Conservation (phyloP, 2,888 invertebrate species). For the Auanema freiburgensis region DNA sequence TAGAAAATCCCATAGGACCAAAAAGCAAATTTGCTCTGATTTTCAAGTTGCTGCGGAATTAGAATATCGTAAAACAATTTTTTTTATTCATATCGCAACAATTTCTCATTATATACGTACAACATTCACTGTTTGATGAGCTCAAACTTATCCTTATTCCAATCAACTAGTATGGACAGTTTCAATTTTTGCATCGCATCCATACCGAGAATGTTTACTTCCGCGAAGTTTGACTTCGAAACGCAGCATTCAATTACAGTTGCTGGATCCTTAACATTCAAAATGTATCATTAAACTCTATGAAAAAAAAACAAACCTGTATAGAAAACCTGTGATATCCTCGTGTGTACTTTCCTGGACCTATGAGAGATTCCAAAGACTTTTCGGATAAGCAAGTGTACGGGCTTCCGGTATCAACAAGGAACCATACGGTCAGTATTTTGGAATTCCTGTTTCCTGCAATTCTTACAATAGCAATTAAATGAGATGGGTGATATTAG, state of each 20-base stretch:
- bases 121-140: constrained; percentile 18
- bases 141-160: constrained; percentile 20
- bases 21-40: too few relatives aligned
- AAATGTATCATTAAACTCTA: constrained; percentile 20
- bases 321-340: constrained; percentile 16
- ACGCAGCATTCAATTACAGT: constrained; percentile 16
- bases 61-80: too few relatives aligned
- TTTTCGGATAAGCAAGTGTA: constrained; percentile 20
- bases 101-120: too few relatives aligned
- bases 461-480: constrained; percentile 22
- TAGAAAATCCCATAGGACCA: too few relatives aligned
- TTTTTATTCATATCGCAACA: too few relatives aligned
- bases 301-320: constrained; percentile 25
- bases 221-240: constrained; percentile 19
- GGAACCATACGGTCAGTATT: constrained; percentile 21
- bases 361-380: constrained; percentile 20
- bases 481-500: too few relatives aligned
- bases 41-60: too few relatives aligned
- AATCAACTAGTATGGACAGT: constrained; percentile 20
- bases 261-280: constrained; percentile 23
- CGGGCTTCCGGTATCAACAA: constrained; percentile 21
- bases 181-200: constrained; percentile 20
- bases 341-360: constrained; percentile 15
- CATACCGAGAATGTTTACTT: constrained; percentile 23
- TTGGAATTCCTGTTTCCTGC: constrained; percentile 18